Conservation (phyloP, 2,888 invertebrate species). For the Drosophila paracracens region DNA sequence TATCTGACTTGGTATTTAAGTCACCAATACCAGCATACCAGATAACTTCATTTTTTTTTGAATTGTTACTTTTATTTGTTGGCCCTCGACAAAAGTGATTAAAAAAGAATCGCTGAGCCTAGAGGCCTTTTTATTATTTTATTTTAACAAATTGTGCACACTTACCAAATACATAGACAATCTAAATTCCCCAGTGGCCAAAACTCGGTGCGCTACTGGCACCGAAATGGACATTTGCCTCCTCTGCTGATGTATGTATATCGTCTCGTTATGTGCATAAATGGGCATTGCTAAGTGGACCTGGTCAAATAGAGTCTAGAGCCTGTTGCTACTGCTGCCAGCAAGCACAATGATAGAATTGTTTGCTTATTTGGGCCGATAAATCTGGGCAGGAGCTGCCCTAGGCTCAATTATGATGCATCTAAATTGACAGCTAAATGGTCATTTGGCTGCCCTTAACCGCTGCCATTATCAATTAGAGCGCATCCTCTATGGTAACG, state of each 20-base stretch:
- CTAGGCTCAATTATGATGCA: slow-evolving; percentile 61
- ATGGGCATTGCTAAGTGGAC: slow-evolving; percentile 49
- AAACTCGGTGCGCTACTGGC: slow-evolving; percentile 4
- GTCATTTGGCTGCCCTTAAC: slow-evolving; percentile 37
- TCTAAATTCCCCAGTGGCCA: slow-evolving; percentile 44
- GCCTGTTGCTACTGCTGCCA: slow-evolving; percentile 49
- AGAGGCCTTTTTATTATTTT: slow-evolving; percentile 42
- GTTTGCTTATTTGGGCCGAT: slow-evolving; percentile 56
- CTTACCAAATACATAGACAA: slow-evolving; percentile 53
- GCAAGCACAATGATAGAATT: slow-evolving; percentile 50
- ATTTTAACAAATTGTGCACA: slow-evolving; percentile 61
- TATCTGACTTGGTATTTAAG: slow-evolving; percentile 17
- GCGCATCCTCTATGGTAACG: slow-evolving; percentile 32
- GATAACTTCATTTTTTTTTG: slow-evolving; percentile 2
- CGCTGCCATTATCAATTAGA: slow-evolving; percentile 71
- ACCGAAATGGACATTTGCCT: slow-evolving; percentile 8
- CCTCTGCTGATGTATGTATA: slow-evolving; percentile 59
- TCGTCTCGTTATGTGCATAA: slow-evolving; percentile 68
- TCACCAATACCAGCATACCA: slow-evolving; percentile 8
- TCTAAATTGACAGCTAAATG: slow-evolving; percentile 63
- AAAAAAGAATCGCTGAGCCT: slow-evolving; percentile 54
- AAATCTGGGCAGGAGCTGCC: slow-evolving; percentile 51
- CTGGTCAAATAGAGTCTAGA: slow-evolving; percentile 15
- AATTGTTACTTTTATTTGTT: slow-evolving; percentile 24
- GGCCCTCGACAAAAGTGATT: slow-evolving; percentile 65